Evolutionary conservation across 2,113 vertebrate genomes (phyloP), one percentile per base, ranked within the genome.

Genomic region (Chelonoidis abingdonii): DNA sequence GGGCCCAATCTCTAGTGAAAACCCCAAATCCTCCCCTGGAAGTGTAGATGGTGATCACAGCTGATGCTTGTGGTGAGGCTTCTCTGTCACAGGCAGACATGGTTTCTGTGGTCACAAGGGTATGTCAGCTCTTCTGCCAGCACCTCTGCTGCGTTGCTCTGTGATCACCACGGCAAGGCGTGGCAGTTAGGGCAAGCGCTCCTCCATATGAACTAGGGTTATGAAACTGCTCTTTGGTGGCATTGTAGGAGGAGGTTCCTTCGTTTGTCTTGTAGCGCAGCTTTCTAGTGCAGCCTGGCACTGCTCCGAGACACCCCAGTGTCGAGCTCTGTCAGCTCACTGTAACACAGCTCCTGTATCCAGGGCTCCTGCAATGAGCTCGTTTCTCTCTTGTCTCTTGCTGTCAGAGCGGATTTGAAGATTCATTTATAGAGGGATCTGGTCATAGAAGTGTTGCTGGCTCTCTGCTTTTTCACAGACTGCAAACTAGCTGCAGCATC

Each of bases 391-490:
- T 91, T 90, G 93, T 89, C 86, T 93, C 80, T 59, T 75, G 54
- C 93, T 90, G 95, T 96, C 94, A 96, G 92, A 89, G 82, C 83
- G 89, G 92, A 95, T 96, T 92, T 97, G 94, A 93, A 90, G 92
- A 95, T 95, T 95, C 94, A 96, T 62, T 97, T 95, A 93, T 84
- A 95, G 89, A 16, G 62, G 94, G 92, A 97, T 92, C 88, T 0
- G 14, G 94, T 89, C 93, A 88, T 91, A 93, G 87, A 38, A 8
- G 90, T 2, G 47, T 72, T 89, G 90, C 87, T 90, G 90, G 84
- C 3, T 1, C 47, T 79, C 84, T 62, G 86, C 89, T 92, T 0
- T 1, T 19, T 19, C 50, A 84, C 86, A 95, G 89, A 95, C 76
- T 89, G 89, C 85, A 86, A 53, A 75, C 62, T 89, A 78, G 86